Percentiles rank a stretch among this genome's conserved stretches.
phyloP scores from a whole-genome alignment of 2,113 vertebrate genomes.

The Cyprinodon variegatus region DNA sequence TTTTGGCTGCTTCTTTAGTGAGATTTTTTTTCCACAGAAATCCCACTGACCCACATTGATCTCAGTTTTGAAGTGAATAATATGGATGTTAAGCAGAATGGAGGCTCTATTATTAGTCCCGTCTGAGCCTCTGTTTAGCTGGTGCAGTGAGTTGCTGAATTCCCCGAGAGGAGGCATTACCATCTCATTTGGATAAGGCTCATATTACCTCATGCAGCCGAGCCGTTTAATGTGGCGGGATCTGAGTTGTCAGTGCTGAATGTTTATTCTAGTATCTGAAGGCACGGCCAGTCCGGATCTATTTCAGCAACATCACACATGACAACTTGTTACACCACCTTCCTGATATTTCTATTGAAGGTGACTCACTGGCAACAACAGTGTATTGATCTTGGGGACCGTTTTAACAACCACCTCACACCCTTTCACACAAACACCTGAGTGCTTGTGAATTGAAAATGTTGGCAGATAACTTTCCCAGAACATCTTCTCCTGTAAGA shows the following conservation, averaged over 20 bases:
- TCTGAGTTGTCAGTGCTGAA: conserved; percentile 51
- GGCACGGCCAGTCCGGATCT: conserved; percentile 48
- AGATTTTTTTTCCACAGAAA: conserved; percentile 56
- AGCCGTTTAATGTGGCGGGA: conserved; percentile 59
- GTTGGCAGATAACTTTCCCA: conserved; percentile 54
- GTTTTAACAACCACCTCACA: conserved; percentile 68
- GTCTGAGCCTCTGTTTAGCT: conserved; percentile 66
- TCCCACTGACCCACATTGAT: conserved; percentile 81
- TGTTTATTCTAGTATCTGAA: conserved; percentile 53
- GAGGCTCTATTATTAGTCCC: conserved; percentile 73
- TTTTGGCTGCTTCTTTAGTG: conserved; percentile 51
- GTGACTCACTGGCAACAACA: conserved; percentile 70
- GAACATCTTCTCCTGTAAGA: conserved; percentile 15
- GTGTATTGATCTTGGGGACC: conserved; percentile 73
- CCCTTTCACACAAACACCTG: conserved; percentile 59
- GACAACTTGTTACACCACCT: conserved; percentile 74
- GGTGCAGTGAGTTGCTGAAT: conserved; percentile 61
- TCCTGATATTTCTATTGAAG: conserved; percentile 63
- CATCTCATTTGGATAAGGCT: conserved; percentile 73
- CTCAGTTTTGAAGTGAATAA: conserved; percentile 66
- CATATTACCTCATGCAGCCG: conserved; percentile 70
- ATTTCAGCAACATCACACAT: conserved; percentile 69
- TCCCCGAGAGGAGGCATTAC: conserved; percentile 72
- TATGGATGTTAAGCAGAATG: conserved; percentile 63
- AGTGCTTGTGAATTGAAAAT: conserved; percentile 58